Conservation (phyloP, 2,888 invertebrate species). For the Drosophila kuntzei region DNA sequence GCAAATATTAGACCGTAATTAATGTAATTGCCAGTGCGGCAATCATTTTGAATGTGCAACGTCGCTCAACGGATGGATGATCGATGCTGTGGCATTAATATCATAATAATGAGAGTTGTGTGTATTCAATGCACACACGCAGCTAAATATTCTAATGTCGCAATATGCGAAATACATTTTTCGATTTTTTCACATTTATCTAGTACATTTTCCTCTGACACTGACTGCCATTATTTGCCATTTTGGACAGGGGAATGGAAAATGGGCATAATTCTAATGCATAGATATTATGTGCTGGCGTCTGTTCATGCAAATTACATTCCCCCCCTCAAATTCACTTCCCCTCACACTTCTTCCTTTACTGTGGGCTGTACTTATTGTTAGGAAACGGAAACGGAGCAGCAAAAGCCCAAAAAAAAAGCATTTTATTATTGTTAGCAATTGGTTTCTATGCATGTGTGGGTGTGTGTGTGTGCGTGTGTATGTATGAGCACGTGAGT, state of each 20-base stretch:
- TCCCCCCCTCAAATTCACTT: not conserved
- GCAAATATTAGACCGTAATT: constrained; percentile 57
- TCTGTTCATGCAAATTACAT: constrained; percentile 73
- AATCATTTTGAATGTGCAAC: constrained; percentile 33
- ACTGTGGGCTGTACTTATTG: constrained; percentile 51
- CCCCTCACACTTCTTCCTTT: not conserved
- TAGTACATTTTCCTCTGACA: constrained; percentile 47
- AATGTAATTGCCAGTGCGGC: constrained; percentile 61
- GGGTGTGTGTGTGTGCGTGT: constrained; percentile 20
- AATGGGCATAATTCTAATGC: constrained; percentile 75
- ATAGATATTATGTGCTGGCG: constrained; percentile 72
- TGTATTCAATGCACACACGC: constrained; percentile 62
- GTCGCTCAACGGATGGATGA: constrained; percentile 42
- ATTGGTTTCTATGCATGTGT: constrained; percentile 56
- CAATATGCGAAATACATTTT: constrained; percentile 46
- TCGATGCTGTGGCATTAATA: constrained; percentile 70
- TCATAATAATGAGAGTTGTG: constrained; percentile 60
- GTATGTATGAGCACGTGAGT: constrained; percentile 22
- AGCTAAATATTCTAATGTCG: not conserved
- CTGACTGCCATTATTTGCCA: constrained; percentile 63
- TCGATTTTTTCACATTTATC: constrained; percentile 63
- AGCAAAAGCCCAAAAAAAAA: constrained; percentile 48
- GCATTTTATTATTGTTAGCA: constrained; percentile 74
- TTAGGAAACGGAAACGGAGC: constrained; percentile 67
- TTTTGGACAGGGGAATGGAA: constrained; percentile 26